Base-by-base conservation (phyloP, 2,797 vertebrate genomes). In the Lepilemur septentrionalis region DNA sequence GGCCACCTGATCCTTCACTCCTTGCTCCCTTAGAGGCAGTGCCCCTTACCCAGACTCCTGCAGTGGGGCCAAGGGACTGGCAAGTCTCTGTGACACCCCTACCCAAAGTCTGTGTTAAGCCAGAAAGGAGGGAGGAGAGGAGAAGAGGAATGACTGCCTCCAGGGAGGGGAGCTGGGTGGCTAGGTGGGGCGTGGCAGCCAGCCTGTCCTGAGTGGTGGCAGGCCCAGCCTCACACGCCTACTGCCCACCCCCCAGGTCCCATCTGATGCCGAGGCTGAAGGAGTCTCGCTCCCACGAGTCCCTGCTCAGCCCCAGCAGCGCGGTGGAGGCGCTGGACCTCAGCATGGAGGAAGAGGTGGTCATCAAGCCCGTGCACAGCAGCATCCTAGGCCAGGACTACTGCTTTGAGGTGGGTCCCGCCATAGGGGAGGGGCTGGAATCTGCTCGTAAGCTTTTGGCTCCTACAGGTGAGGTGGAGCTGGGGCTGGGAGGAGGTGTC, bases 241-340 rank as follows among this genome's bases (percentile, higher is more conserved):
- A 0, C 70, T 22, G 0, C 11, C 0, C 61, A n/a, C 92, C 35
- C 59, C 75, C 28, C 97, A 99, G 99, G 99, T 99, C 99, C 99
- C 99, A 99, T 99, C 99, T 99, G 99, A 99, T 99, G 99, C 99
- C 99, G 97, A 99, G 99, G 98, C 99, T 99, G 99, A 99, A 99
- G 98, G 99, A 99, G 99, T 99, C 99, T 9, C 99, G 99, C 97
- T 99, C 99, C 98, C 99, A 99, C 99, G 99, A 99, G 99, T 99
- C 99, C 97, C 98, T 99, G 99, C 99, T 99, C 98, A 99, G 99
- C 98, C 99, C 99, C 98, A 99, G 99, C 98, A 99, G 99, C 61
- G 99, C 99, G 32, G 99, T 99, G 89, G 99, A 99, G 98, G 99
- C 99, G 91, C 98, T 99, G 99, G 99, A 99, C 99, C 99, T 99